Evolutionary conservation across 1,140 invertebrate genomes (phyloP), one percentile per base, ranked within the genome.

Genomic region (Microvelia longipes): DNA sequence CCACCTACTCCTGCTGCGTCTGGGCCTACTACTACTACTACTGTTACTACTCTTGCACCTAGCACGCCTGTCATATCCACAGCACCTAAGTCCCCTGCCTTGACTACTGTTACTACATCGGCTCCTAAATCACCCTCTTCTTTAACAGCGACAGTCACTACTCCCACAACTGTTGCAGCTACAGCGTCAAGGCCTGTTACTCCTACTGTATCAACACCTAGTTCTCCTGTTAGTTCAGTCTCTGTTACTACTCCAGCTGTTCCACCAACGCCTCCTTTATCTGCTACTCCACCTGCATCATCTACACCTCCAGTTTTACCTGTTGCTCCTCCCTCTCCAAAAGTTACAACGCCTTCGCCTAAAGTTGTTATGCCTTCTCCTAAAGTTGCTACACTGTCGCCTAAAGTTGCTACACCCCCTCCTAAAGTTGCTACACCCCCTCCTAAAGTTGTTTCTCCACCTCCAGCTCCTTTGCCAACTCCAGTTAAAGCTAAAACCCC

Each of bases 1-100:
- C 79, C 66, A 11, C 68, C 69, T 50, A 30, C 69, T 1, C 63
- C 70, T 14, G 65, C 66, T 27, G 64, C 69, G 2, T 27, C 69
- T 26, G 26, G 28, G 5, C 35, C 35, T 5, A 5, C 35, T 50
- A 50, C 5, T 50, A 19, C 19, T 50, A 5, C 19, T 11, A 19
- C 35, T 50, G 19, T 19, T 50, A 5, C 35, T 50, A 19, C 19
- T 19, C 5, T 50, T 50, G 35, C 19, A 5, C n/a, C n/a, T 11
- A 50, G 5, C 5, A 5, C 35, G 5, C 5, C 35, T 50, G 35
- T 50, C 5, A 5, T 19, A 50, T 19, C 35, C 19, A 50, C 35
- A 11, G 5, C 35, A 50, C 35, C 35, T 50, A 11, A 5, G 5
- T 50, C 35, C 5, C 5, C 35, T 50, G 19, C 35, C 19, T 19